Base-by-base conservation (phyloP, 2,888 invertebrate species). In the Scaptomyza parva region DNA sequence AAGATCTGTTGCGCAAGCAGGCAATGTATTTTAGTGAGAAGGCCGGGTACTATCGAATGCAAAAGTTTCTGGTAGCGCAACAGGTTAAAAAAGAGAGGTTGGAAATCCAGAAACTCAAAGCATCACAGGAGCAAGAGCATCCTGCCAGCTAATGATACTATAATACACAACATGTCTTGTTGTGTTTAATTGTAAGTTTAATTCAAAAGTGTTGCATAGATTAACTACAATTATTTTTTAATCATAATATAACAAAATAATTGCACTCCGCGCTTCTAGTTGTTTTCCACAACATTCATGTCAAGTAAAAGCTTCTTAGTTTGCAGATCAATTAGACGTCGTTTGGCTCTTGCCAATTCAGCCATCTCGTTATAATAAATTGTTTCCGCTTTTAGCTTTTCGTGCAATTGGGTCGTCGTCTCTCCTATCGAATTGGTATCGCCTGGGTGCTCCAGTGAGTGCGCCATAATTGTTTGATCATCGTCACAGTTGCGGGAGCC, bases 341-440 rank as follows among this genome's bases (percentile, higher is more conserved):
- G 76, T 48, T 87, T 88, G 48, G 88, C 83, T 11, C 84, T 75
- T 4, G 89, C 89, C 40, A 89, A 41, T 24, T 89, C 86, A 7
- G 88, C 87, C 87, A 88, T 86, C 53, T 88, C 89, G 65, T 89
- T 88, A 37, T 75, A 88, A 59, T 89, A 88, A 33, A 88, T 84
- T 45, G 89, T 89, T 53, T 88, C 88, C 7, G 88, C 88, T 57
- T 88, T 82, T 0, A 88, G 71, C 43, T 89, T 88, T 41, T 85
- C 88, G 11, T 85, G 79, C 51, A 82, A n/a, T 40, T 88, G 83
- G 0, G 82, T 86, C 7, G 86, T 71, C 5, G 61, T 20, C 5
- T 86, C 82, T 2, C 59, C 51, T 2, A 84, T 14, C 1, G 86
- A 86, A 3, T 63, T 66, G 0, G 48, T 57, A 8, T 86, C 82